These are phyloP conservation scores for Anser brachyrhynchus DNA, from an alignment of 2,113 vertebrate genomes.

Conservation along the genomic window DNA sequence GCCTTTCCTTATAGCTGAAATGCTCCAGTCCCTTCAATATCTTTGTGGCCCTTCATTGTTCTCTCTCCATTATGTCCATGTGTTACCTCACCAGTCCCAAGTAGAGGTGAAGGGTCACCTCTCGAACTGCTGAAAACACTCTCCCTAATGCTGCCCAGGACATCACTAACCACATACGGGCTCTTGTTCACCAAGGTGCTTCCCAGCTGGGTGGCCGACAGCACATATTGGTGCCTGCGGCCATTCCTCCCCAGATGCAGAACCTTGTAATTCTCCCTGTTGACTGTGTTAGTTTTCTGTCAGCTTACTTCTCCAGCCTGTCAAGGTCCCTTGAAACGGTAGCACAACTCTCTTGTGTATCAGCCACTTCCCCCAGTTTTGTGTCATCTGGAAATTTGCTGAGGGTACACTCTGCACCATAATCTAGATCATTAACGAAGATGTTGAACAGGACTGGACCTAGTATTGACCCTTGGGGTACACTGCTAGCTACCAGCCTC, in stretches of 20 bases:
- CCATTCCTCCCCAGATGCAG: neutral
- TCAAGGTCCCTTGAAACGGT: neutral
- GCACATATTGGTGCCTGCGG: neutral
- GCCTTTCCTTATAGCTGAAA: neutral
- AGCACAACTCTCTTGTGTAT: neutral
- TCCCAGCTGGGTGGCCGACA: neutral
- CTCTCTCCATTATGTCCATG: neutral
- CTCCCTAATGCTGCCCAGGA: neutral
- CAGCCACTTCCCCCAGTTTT: neutral
- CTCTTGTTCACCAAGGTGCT: neutral
- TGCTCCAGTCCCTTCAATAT: neutral
- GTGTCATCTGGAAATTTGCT: neutral
- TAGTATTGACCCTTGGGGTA: neutral
- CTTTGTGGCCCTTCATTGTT: neutral
- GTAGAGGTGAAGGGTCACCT: neutral
- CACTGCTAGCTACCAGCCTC: neutral
- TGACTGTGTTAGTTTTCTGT: no score
- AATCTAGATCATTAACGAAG: neutral
- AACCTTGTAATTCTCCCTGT: neutral
- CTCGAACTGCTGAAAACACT: neutral
- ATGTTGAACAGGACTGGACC: neutral
- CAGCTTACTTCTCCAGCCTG: neutral
- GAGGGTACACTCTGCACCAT: neutral
- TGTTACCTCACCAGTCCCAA: neutral
- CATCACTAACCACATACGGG: neutral